Base-by-base conservation (phyloP, 2,113 vertebrate genomes). In the Neodon shergylaensis region DNA sequence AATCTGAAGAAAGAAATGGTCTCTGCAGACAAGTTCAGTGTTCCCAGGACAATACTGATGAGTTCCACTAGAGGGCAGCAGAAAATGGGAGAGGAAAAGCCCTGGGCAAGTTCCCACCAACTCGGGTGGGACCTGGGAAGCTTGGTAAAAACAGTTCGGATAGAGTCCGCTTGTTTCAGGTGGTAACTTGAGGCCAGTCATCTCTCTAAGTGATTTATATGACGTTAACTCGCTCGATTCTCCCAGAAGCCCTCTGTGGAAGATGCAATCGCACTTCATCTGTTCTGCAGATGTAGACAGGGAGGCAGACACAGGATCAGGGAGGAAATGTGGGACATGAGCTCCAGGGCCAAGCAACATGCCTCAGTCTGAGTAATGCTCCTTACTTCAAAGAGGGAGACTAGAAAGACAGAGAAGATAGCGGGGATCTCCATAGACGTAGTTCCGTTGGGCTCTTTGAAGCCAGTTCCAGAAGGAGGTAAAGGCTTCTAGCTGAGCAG, bases 21-120 rank as follows among this genome's bases (percentile, higher is more conserved):
- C 54, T 88, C 22, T 42, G 17, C 5, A 19, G 36, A 74, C 39
- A 28, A 33, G 31, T 70, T 78, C 26, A 0, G 14, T 17, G 49
- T 36, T 36, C 52, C 44, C n/a, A 28, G 49, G 86, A 91, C 42
- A 13, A 49, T 77, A 76, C 44, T 24, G 61, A 33, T 44, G 47
- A 22, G 0, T 33, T 28, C 92, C 96, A 65, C 87, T 92, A 95
- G 96, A 95, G 85, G 94, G 92, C 85, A 92, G 94, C 92, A 92
- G 52, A 92, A 95, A 84, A 66, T 7, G 31, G 58, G 16, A 52
- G 31, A 2, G 28, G n/a, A 66, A 44, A 33, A 24, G 63, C 17
- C 26, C 3, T 28, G 9, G 12, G 52, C 39, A 28, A 24, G 63
- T 92, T 83, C 61, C n/a, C 39, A 63, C 4, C 26, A 0, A 16